Evolutionary conservation across 1,140 invertebrate species (phyloP).

Genomic region (Ephestia elutella): DNA sequence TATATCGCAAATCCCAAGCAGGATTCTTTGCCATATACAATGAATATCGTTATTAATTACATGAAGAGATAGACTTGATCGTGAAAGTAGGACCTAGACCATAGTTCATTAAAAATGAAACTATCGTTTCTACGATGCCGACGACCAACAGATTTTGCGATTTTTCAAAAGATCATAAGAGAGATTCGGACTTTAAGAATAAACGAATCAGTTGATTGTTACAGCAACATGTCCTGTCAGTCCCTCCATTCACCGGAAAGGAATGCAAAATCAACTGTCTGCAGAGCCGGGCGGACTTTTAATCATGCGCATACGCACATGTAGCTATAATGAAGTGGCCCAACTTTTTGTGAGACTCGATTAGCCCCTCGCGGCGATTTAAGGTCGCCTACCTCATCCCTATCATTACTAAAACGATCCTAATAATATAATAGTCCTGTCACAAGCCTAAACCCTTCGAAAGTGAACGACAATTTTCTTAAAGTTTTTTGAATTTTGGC

Average conservation of each 20-base stretch:
- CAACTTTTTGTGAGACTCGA: constrained; percentile 55
- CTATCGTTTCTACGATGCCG: too few species aligned
- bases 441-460: constrained; percentile 44
- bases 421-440: constrained; percentile 73
- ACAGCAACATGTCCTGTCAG: constrained; percentile 20
- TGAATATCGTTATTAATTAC: too few species aligned
- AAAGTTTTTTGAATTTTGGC: constrained; percentile 53
- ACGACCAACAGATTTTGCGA: too few species aligned
- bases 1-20: too few species aligned
- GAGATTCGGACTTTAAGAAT: too few species aligned
- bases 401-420: constrained; percentile 70
- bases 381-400: constrained; percentile 54
- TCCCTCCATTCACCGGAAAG: constrained; percentile 41
- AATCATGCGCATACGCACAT: constrained; percentile 36
- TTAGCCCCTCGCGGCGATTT: constrained; percentile 58
- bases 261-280: constrained; percentile 58
- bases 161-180: too few species aligned
- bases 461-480: constrained; percentile 66
- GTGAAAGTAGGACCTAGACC: too few species aligned
- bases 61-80: too few species aligned
- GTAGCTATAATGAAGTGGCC: constrained; percentile 62
- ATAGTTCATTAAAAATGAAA: too few species aligned
- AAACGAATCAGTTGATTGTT: constrained; percentile 22
- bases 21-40: too few species aligned
- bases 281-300: constrained; percentile 29